phyloP scores from a whole-genome alignment of 2,113 vertebrate genomes.

The Corydoras sp. region DNA sequence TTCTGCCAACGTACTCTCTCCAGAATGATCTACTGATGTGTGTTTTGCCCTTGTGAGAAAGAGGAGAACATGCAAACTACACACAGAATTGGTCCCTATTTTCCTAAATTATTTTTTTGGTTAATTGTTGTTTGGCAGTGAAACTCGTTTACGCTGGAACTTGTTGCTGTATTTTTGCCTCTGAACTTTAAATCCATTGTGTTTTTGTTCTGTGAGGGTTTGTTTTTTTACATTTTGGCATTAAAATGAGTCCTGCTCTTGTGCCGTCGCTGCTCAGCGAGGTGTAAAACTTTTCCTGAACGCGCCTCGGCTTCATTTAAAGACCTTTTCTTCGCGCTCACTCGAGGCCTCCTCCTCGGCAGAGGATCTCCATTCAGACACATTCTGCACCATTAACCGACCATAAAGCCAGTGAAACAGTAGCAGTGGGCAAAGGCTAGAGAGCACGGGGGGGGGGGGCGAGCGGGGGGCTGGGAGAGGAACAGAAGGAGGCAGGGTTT shows the following conservation, averaged over 20 bases:
- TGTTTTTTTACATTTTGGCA: not conserved
- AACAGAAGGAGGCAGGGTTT: not conserved
- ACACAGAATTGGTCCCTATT: too few species aligned
- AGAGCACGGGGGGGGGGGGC: not conserved
- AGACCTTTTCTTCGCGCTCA: not conserved
- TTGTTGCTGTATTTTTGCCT: too few species aligned
- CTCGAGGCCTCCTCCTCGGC: not conserved
- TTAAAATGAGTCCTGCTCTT: not conserved
- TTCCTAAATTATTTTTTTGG: too few species aligned
- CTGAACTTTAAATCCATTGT: too few species aligned
- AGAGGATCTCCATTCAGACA: constrained; percentile 13
- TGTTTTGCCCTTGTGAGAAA: too few species aligned
- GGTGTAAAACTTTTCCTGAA: constrained; percentile 1
- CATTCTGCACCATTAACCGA: constrained; percentile 24
- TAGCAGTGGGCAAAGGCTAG: not conserved
- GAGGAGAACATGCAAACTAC: too few species aligned
- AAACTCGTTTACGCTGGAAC: too few species aligned
- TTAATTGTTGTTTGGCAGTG: too few species aligned
- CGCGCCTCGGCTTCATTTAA: not conserved
- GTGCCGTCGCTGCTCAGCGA: not conserved
- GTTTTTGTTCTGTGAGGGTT: not conserved
- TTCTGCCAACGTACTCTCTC: too few species aligned
- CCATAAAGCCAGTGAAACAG: constrained; percentile 23
- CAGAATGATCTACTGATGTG: too few species aligned
- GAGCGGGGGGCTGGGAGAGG: not conserved